phyloP scores from a whole-genome alignment of 2,113 vertebrate species.

The Phalacrocorax carbo region DNA sequence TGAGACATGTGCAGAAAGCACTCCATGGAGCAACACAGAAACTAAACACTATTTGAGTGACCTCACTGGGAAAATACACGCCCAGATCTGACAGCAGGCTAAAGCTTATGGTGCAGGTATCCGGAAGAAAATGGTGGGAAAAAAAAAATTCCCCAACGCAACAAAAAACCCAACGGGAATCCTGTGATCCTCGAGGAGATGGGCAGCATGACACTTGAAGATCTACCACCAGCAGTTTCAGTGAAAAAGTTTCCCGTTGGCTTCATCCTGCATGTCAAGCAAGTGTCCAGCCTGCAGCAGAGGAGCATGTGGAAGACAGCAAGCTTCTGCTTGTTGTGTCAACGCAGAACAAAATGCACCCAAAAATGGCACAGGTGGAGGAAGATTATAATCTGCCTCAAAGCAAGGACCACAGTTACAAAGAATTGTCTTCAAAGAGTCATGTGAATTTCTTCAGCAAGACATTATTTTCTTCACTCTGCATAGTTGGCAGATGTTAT shows the following conservation, averaged over 20 bases:
- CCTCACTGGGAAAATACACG: neutral
- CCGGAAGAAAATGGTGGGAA: neutral
- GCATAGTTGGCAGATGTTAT: neutral
- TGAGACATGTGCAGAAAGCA: neutral
- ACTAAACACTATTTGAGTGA: neutral
- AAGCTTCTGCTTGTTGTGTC: neutral
- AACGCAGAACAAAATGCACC: neutral
- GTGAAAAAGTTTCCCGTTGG: neutral
- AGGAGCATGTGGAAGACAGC: rapidly evolving
- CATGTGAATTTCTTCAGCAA: neutral
- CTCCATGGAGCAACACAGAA: neutral
- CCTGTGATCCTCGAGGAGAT: neutral
- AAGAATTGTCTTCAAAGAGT: neutral
- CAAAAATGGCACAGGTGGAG: neutral
- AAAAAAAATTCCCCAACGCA: neutral
- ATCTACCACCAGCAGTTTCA: neutral
- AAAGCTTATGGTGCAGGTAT: neutral
- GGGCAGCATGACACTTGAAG: rapidly evolving
- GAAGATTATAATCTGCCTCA: neutral
- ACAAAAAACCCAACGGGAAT: neutral
- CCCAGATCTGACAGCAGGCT: neutral
- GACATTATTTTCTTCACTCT: neutral
- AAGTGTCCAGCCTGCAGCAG: neutral
- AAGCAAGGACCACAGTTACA: neutral
- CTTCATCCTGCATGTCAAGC: neutral